phyloP scores from a whole-genome alignment of 2,113 vertebrate genomes.

The Atrichornis clamosus region DNA sequence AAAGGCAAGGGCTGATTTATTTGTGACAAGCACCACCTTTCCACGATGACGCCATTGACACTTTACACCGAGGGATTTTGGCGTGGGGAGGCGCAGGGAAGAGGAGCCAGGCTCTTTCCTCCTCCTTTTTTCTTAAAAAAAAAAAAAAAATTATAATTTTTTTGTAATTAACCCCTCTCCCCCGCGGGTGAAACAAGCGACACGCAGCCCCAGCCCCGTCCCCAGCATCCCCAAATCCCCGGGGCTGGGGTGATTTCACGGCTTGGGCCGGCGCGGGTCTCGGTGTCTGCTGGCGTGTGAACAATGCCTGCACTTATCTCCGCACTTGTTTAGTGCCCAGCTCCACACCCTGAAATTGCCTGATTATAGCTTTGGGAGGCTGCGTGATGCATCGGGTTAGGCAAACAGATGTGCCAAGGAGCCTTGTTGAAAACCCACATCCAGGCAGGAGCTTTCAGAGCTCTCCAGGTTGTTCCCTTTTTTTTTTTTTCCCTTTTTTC shows the following conservation, averaged over 20 bases:
- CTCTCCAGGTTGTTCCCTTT: not conserved
- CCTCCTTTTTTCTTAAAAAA: not conserved
- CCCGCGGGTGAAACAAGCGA: not conserved
- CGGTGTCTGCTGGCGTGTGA: slow-evolving; percentile 25
- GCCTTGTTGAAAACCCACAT: slow-evolving; percentile 60
- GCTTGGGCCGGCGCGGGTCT: not conserved
- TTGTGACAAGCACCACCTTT: slow-evolving; percentile 72
- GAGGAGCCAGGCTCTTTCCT: not conserved
- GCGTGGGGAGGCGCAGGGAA: not conserved
- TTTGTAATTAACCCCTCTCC: not conserved
- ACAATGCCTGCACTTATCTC: slow-evolving; percentile 66
- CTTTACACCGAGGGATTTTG: slow-evolving; percentile 12
- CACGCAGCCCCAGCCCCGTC: not conserved
- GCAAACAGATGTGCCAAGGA: slow-evolving; percentile 77
- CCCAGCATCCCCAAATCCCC: not conserved
- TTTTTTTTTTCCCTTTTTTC: not conserved
- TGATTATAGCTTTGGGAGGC: slow-evolving; percentile 76
- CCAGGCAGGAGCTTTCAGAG: slow-evolving; percentile 8
- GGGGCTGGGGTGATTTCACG: not conserved
- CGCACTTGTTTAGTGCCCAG: slow-evolving; percentile 67
- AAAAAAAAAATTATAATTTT: too few relatives aligned
- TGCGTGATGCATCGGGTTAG: slow-evolving; percentile 66
- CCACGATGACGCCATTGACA: slow-evolving; percentile 42
- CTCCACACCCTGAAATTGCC: slow-evolving; percentile 69
- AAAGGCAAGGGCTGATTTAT: slow-evolving; percentile 77